Evolutionary conservation across 2,797 vertebrate species (phyloP), one percentile per base, ranked within the genome.

Genomic region (Semotilus atromaculatus): DNA sequence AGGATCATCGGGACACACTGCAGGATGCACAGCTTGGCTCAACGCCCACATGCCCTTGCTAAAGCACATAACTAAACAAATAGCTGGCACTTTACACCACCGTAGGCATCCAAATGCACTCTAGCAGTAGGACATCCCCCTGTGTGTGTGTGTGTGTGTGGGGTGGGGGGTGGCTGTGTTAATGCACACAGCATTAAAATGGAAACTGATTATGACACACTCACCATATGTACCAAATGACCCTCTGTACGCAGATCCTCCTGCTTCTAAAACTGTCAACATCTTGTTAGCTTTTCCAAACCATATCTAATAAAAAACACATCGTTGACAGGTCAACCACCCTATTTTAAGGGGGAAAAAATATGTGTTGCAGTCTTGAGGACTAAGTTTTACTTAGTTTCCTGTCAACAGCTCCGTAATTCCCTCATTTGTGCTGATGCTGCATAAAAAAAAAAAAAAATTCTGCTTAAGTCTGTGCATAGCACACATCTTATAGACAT

Each of bases 21-120:
- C 11, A 31, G 80, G 29, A 26, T 55, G 64, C 40, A 62, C 73
- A 48, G 64, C 73, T 82, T 78, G 51, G 34, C 64, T 84, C 14
- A 51, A 48, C 1, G 53, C 76, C 81, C 45, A 67, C 66, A 38
- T 84, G 48, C 31, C 48, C n/a, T 38, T 75, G n/a, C 29, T 29
- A 70, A 75, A 80, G 71, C 53, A 62, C 77, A 76, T 68, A 84
- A 76, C 53, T 70, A 60, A 68, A 77, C 72, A 71, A 84, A 81
- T 83, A 77, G 34, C 64, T 29, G 62, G 73, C 48, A 66, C 48
- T 80, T 73, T 53, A 77, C 38, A 81, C 16, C 23, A 21, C 79
- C 73, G 48, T 36, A 34, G 45, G 83, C 77, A 40, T 80, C 13
- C 43, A 85, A 38, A 80, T 64, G 74, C 66, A 45, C 83, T 79